A percentile compares a stretch with the other conserved stretches of the same genome.
Evolutionary conservation across 2,888 invertebrate genomes (phyloP).

Genomic region (Andrena hattorfiana): DNA sequence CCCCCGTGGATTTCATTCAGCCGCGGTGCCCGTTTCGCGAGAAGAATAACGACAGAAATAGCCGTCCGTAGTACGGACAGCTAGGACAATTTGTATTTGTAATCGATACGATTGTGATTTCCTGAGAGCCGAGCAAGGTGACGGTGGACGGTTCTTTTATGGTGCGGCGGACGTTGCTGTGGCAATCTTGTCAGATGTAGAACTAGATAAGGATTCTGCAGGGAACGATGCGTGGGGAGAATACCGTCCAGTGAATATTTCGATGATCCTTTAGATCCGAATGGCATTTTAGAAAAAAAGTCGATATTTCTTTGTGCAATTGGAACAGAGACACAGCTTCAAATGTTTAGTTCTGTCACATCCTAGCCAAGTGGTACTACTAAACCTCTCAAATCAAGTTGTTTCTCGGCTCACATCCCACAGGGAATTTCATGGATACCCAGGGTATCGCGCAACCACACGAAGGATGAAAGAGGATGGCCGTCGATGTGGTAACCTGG

Average conservation of each 20-base stretch:
- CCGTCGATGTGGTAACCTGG: slow-evolving; percentile 72
- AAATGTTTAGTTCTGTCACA: slow-evolving; percentile 32
- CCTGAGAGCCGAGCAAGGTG: background rate
- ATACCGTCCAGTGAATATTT: background rate
- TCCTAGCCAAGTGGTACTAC: background rate
- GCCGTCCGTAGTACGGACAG: slow-evolving; percentile 10
- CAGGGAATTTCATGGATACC: slow-evolving; percentile 54
- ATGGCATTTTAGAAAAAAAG: background rate
- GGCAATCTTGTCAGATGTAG: background rate
- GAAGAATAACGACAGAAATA: slow-evolving; percentile 16
- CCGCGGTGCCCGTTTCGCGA: slow-evolving; percentile 15
- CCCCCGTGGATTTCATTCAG: slow-evolving; percentile 1
- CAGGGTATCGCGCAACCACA: background rate
- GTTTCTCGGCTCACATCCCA: slow-evolving; percentile 43
- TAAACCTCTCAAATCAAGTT: slow-evolving; percentile 9
- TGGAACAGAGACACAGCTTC: background rate
- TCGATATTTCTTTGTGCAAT: background rate
- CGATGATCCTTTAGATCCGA: background rate
- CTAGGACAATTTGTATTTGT: slow-evolving; percentile 13
- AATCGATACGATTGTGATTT: slow-evolving; percentile 30
- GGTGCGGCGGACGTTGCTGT: background rate
- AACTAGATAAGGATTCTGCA: background rate
- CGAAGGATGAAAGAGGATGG: slow-evolving; percentile 23
- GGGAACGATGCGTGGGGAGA: background rate
- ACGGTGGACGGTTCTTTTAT: background rate